phyloP scores from a whole-genome alignment of 2,113 vertebrate species.

The Sinosuthora webbiana region DNA sequence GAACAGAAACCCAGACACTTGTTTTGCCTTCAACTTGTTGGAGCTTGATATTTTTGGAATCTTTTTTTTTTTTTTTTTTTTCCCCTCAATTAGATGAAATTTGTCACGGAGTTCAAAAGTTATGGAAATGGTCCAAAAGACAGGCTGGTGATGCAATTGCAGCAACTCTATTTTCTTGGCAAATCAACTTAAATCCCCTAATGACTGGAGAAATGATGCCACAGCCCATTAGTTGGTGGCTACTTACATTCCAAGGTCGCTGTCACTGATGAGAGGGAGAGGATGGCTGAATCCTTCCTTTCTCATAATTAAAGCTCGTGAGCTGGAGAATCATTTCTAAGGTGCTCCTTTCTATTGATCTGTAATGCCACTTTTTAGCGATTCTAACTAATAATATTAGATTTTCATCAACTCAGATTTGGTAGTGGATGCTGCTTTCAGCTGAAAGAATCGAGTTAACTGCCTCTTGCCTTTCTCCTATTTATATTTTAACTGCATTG shows the following conservation, averaged over 20 bases:
- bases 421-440: background rate
- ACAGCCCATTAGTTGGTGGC: background rate
- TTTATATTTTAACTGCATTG: conserved; percentile 10
- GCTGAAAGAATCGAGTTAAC: background rate
- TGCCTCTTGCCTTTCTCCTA: background rate
- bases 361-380: background rate
- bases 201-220: background rate
- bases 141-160: background rate
- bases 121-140: background rate
- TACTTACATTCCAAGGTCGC: background rate
- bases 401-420: background rate
- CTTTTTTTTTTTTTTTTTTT: background rate
- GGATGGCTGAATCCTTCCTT: background rate
- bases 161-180: background rate
- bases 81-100: background rate
- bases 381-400: background rate
- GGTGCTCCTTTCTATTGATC: background rate
- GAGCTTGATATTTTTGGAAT: background rate
- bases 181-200: background rate
- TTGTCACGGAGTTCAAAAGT: background rate
- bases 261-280: background rate
- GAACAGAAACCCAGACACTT: background rate
- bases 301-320: background rate
- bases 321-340: background rate
- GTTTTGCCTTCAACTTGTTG: background rate